A percentile compares a stretch with the other conserved stretches of the same genome.
These are phyloP conservation scores for Pelosia muscerda DNA, from an alignment of 2,888 invertebrate genomes.

Conservation along the genomic window DNA sequence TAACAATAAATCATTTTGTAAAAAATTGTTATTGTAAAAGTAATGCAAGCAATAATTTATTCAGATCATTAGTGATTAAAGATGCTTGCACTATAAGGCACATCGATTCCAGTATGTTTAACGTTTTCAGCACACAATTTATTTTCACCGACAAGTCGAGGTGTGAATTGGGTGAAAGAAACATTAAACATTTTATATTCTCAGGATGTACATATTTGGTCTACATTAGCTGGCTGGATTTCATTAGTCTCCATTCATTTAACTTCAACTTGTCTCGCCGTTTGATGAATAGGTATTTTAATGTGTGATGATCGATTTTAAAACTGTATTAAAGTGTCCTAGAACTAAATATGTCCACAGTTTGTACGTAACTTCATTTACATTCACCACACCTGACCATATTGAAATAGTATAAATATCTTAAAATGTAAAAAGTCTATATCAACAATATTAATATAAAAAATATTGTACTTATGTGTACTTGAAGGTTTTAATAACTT, in stretches of 20 bases:
- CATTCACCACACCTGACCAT: not conserved
- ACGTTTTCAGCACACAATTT: constrained; percentile 7
- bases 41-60: not conserved
- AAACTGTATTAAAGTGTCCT: not conserved
- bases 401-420: not conserved
- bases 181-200: not conserved
- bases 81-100: constrained; percentile 38
- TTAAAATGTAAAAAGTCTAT: not conserved
- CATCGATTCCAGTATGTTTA: constrained; percentile 41
- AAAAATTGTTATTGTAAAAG: not conserved
- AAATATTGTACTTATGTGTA: constrained; percentile 3
- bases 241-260: not conserved
- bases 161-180: not conserved
- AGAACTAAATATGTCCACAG: not conserved
- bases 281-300: not conserved
- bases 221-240: not conserved
- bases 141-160: not conserved
- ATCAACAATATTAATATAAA: not conserved
- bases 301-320: not conserved
- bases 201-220: not conserved
- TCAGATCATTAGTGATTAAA: not conserved
- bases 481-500: not conserved
- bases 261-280: not conserved
- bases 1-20: too few species aligned
- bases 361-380: not conserved